Conservation (phyloP, 2,113 vertebrate genomes). For the Bubalus kerabau region DNA sequence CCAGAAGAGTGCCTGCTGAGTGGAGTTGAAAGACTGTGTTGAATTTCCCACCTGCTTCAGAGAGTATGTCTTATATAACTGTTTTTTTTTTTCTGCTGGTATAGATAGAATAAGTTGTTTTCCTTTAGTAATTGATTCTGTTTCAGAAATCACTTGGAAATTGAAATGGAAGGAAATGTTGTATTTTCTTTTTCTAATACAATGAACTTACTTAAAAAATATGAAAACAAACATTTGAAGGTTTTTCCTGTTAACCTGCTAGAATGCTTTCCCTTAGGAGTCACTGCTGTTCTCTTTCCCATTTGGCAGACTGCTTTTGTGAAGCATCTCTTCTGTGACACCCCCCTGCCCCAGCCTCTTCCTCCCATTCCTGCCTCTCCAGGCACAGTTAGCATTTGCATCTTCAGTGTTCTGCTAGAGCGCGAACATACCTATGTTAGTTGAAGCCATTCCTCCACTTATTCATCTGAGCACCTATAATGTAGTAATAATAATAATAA, state of each 20-base stretch:
- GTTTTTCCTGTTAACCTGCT: background rate
- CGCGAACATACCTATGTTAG: background rate
- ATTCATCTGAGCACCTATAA: background rate
- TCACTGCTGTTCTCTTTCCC: background rate
- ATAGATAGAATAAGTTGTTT: background rate
- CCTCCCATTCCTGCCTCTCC: background rate
- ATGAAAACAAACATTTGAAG: background rate
- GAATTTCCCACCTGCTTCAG: background rate
- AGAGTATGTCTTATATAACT: background rate
- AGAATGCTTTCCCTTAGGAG: background rate
- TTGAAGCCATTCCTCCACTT: background rate
- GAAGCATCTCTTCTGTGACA: background rate
- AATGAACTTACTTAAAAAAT: background rate
- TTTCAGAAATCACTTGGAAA: conserved; percentile 20
- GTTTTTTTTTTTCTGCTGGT: background rate
- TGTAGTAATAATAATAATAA: background rate
- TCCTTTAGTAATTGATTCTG: background rate
- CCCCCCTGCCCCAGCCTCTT: background rate
- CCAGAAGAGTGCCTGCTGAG: background rate
- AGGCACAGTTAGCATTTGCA: background rate
- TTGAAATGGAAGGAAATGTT: background rate
- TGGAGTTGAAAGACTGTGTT: background rate
- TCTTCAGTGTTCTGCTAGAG: background rate
- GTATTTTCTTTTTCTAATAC: conserved; percentile 1
- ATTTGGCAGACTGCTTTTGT: background rate